Base-by-base conservation (phyloP, 1,140 invertebrate species). In the Drosophila malerkotliana region DNA sequence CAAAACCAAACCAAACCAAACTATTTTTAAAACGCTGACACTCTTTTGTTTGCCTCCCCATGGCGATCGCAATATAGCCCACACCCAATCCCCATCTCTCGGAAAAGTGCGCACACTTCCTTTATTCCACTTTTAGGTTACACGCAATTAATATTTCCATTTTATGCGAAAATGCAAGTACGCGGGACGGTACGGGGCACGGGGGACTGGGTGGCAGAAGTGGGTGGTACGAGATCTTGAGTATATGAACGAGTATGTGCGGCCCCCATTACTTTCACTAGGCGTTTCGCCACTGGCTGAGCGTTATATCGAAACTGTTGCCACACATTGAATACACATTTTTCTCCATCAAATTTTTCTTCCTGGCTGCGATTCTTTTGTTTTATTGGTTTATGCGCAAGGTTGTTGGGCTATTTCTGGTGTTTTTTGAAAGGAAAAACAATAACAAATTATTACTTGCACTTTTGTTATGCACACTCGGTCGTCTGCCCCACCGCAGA, bases 11-110 rank as follows among this genome's bases (percentile, higher is more conserved):
- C 44, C 44, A 44, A 49, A 18, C 60, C 47, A 51, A 85, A 82
- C 82, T 85, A 85, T 85, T 85, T 85, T 59, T 85, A 85, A 85
- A 85, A 72, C 63, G 82, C 82, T 85, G 82, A 85, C 82, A 85
- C 82, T 85, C 83, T 82, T 81, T 85, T 85, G 81, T 85, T 82
- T 67, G 59, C 55, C 60, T 60, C 44, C 60, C 60, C 30, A 61
- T 41, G 53, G 37, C 45, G 49, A 47, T 34, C 54, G 49, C 62
- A 37, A 39, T 32, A 54, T 4, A 18, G 47, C 57, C 45, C 32
- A 58, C 7, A 21, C 30, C 28, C 41, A 15, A 18, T 18, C 44
- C 47, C 37, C 54, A 8, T 9, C 55, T 44, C 21, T 52, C 55
- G 30, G 39, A 51, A 48, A 69, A 80, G 74, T 74, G 76, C 63